Base-by-base conservation (phyloP, 2,797 vertebrate species). In the Tokudaia tokunoshimensis region DNA sequence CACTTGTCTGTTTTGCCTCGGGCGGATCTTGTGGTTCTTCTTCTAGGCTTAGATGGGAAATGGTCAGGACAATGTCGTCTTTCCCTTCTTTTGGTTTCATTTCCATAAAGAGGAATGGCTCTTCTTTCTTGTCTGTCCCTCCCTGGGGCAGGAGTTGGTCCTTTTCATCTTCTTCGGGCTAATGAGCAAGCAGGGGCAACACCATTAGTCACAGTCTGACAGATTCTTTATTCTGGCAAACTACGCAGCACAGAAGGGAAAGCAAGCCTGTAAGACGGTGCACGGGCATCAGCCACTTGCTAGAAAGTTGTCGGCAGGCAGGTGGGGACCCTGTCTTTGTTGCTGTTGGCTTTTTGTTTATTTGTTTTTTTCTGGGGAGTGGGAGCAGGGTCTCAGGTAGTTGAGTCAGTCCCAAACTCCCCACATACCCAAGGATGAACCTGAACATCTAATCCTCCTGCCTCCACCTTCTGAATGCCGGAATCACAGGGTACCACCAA, bases 141-240 rank as follows among this genome's bases (percentile, higher is more conserved):
- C 13, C 96, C 94, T 96, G 98, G 22, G 59, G 57, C 47, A 63
- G 37, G 17, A 70, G 92, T 74, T 86, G 98, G 50, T 78, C 87
- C 57, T 83, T 95, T 92, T 83, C 92, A 44, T 50, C 83, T 55
- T 88, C 75, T 74, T 95, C 83, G 52, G 93, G 37, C 97, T 98
- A 86, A 34, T 0, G 26, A 81, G 81, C 65, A 74, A 31, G 72
- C 41, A 70, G 78, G 52, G 0, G 61, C 3, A 6, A 2, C 0
- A 20, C 15, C 26, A 7, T 37, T 61, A 34, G 47, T 57, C 37
- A 63, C 41, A 26, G 15, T 12, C 37, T 1, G 6, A 82, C 12
- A 59, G 67, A 52, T 19, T 4, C 87, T 84, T 55, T 20, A 29
- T 29, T 50, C 79, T 13, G 13, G 50, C 10, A 15, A 81, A 91